Conservation (phyloP, 2,797 vertebrate species). For the Ctenosaura bakeri region DNA sequence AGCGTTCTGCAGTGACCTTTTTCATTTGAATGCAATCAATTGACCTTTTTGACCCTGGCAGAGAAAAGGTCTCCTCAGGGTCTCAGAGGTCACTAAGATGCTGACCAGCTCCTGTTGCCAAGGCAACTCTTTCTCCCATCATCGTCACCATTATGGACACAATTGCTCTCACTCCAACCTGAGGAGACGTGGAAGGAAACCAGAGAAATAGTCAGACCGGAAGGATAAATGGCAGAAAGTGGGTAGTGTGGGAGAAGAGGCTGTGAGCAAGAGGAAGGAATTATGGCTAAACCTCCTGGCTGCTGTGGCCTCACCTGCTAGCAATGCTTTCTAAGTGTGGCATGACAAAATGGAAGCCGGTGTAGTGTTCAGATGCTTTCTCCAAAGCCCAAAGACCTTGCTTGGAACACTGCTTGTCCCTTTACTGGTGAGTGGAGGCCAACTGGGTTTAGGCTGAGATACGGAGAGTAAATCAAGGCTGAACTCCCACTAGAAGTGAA, state of each 20-base stretch:
- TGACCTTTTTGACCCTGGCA: constrained; percentile 72
- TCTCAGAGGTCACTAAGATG: constrained; percentile 73
- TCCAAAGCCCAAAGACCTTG: too few species aligned
- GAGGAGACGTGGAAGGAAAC: neutral
- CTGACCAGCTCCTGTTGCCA: constrained; percentile 78
- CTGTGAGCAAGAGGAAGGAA: too few species aligned
- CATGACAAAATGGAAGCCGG: neutral
- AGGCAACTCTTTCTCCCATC: constrained; percentile 62
- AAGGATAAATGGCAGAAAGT: neutral
- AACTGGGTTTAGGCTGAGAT: too few species aligned
- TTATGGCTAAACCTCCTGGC: too few species aligned
- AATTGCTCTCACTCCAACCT: constrained; percentile 12
- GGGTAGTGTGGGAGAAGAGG: too few species aligned
- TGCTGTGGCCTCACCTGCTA: neutral
- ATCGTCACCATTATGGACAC: neutral
- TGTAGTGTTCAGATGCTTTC: neutral
- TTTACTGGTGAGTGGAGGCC: too few species aligned
- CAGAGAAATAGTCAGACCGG: neutral
- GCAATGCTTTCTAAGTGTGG: neutral
- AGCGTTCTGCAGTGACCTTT: constrained; percentile 57
- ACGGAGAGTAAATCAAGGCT: too few species aligned
- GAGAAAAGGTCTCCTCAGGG: constrained; percentile 72
- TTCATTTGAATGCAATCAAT: constrained; percentile 80
- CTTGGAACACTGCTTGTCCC: too few species aligned
- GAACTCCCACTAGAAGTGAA: too few species aligned